These are phyloP conservation scores for Thaleichthys pacificus DNA, from an alignment of 2,797 vertebrate species.

Conservation along the genomic window DNA sequence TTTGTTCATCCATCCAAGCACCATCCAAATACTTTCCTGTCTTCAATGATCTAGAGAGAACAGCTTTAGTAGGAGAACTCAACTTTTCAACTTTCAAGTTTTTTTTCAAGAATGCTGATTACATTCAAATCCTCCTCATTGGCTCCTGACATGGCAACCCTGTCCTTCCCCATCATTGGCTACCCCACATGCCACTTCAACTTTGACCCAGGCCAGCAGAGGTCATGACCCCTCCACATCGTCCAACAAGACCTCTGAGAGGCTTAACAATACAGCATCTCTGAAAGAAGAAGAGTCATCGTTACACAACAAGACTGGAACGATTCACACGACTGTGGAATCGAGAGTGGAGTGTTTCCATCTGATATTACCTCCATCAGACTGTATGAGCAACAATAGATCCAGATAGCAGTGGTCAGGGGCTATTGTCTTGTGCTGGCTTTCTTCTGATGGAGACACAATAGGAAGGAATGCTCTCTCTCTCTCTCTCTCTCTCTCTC, in stretches of 20 bases:
- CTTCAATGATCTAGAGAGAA: too few relatives aligned
- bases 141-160: constrained; percentile 52
- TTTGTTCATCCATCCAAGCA: too few relatives aligned
- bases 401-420: constrained; percentile 56
- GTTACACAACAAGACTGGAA: constrained; percentile 33
- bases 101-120: constrained; percentile 24
- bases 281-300: background rate
- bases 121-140: constrained; percentile 48
- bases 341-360: constrained; percentile 47
- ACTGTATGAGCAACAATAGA: constrained; percentile 67
- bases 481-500: too few relatives aligned
- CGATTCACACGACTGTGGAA: constrained; percentile 44
- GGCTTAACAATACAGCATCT: constrained; percentile 25
- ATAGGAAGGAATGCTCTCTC: constrained; percentile 64
- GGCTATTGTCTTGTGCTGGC: constrained; percentile 65
- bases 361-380: constrained; percentile 61
- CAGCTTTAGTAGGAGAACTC: too few relatives aligned
- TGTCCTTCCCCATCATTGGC: constrained; percentile 52
- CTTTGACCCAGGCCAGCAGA: constrained; percentile 66
- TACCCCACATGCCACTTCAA: constrained; percentile 65
- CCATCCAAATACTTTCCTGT: too few relatives aligned
- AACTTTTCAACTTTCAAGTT: too few relatives aligned
- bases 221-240: constrained; percentile 58
- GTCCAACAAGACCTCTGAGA: constrained; percentile 42
- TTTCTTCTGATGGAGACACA: constrained; percentile 62